A percentile compares a stretch with the other conserved stretches of the same genome.
phyloP scores from a whole-genome alignment of 2,888 invertebrate genomes.

The Drosophila picticornis region DNA sequence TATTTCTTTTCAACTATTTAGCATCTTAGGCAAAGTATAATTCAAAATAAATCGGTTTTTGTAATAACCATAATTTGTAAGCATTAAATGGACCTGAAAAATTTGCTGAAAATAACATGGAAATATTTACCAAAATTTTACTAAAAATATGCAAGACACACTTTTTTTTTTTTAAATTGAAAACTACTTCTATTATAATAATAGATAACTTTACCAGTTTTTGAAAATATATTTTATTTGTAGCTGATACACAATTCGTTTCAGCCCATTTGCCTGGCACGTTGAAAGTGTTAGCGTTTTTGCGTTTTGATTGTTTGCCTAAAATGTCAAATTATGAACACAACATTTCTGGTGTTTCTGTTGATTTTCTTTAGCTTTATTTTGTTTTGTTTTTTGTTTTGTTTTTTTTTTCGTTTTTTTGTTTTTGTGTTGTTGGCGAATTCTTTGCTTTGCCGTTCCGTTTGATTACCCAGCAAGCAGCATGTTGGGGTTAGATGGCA shows the following conservation, averaged over 20 bases:
- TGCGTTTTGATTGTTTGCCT: conserved; percentile 54
- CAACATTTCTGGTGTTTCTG: conserved; percentile 47
- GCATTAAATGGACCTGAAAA: background rate
- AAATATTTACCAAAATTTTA: no score
- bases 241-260: conserved; percentile 5
- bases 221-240: background rate
- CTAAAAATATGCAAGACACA: no score
- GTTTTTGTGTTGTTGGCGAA: conserved; percentile 9
- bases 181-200: background rate
- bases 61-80: background rate
- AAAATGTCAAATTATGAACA: conserved; percentile 79
- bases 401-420: conserved; percentile 13
- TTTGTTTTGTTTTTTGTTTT: conserved; percentile 13
- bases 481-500: conserved; percentile 39
- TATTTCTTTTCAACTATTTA: background rate
- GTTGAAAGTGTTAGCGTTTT: conserved; percentile 41
- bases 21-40: background rate
- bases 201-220: background rate
- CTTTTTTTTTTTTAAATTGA: background rate
- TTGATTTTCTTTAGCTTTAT: conserved; percentile 3
- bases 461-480: conserved; percentile 36
- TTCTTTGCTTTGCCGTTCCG: conserved; percentile 33
- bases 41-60: background rate
- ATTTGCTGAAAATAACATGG: background rate
- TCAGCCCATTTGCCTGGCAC: conserved; percentile 21